Evolutionary conservation across 2,113 vertebrate species (phyloP), one percentile per base, ranked within the genome.

Genomic region (Amphiprion ocellaris): DNA sequence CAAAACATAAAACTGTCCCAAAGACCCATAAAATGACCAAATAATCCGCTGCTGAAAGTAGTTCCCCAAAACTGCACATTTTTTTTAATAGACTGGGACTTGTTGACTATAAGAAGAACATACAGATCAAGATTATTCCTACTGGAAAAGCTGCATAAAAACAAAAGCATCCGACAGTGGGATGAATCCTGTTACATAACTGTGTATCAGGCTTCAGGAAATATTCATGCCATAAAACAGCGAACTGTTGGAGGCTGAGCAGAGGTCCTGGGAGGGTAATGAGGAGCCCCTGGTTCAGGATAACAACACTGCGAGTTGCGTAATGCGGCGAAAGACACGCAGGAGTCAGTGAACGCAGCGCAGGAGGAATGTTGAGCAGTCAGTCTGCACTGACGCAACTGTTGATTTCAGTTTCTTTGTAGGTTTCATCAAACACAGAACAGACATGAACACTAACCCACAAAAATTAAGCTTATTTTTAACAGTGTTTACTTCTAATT

Each of bases 351-450:
- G 74, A 79, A 69, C 1, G 17, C 65, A 74, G 21, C 44, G 1
- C 52, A 2, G 59, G 0, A 69, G 64, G 71, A 87, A 77, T 65
- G 76, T 10, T 2, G 69, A 54, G 10, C 6, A 30, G 47, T 26
- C 1, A 7, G 69, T 77, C 58, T 30, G 39, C 33, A 37, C 33
- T 6, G 8, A 37, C 9, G 33, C 33, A 37, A 37, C 7, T 10
- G 33, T 9, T 37, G 33, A 37, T 37, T 10, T 37, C 33, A 37
- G 33, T 37, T 37, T 37, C 33, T 37, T 37, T 37, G 8, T 7
- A 37, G 33, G 33, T 37, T 10, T 10, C 9, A 1, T 9, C 33
- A 37, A 37, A 37, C 33, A 37, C 33, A 37, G 8, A 37, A 37
- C 33, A 37, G 33, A 37, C 33, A 9, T 37, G 7, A 1, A 33